These are phyloP conservation scores for Pseudochromis fuscus DNA, from an alignment of 2,797 vertebrate genomes.

Conservation along the genomic window DNA sequence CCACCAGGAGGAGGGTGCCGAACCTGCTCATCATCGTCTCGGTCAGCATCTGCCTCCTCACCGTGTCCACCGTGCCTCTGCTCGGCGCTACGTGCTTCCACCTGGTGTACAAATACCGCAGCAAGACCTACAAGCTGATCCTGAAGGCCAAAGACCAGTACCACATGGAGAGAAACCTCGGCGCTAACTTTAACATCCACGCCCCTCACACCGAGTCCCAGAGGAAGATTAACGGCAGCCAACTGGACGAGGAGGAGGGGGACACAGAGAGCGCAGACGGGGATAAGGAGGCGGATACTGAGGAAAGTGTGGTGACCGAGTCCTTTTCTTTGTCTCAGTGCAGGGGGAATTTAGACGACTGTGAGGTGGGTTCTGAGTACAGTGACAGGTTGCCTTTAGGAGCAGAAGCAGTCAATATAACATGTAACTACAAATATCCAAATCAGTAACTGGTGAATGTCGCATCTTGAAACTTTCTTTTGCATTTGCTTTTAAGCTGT, in stretches of 20 bases:
- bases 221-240: slow-evolving; percentile 88
- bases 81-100: slow-evolving; percentile 96
- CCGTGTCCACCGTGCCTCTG: slow-evolving; percentile 94
- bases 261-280: slow-evolving; percentile 69
- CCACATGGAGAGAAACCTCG: slow-evolving; percentile 91
- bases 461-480: slow-evolving; percentile 9
- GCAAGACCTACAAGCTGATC: slow-evolving; percentile 95
- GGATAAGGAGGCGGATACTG: slow-evolving; percentile 82
- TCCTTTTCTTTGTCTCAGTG: slow-evolving; percentile 88
- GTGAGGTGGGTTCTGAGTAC: slow-evolving; percentile 92
- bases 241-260: slow-evolving; percentile 80
- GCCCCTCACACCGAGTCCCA: slow-evolving; percentile 89
- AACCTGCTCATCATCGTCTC: slow-evolving; percentile 94
- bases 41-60: slow-evolving; percentile 93
- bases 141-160: slow-evolving; percentile 92
- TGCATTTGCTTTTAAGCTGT: neutral
- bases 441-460: slow-evolving; percentile 35
- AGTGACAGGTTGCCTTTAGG: slow-evolving; percentile 94
- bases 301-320: slow-evolving; percentile 88
- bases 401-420: slow-evolving; percentile 94
- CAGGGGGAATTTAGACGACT: slow-evolving; percentile 89
- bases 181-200: slow-evolving; percentile 88
- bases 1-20: slow-evolving; percentile 91
- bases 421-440: slow-evolving; percentile 76
- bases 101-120: slow-evolving; percentile 93